These are phyloP conservation scores for Aphelenchoides besseyi DNA, from an alignment of 1,140 invertebrate species.

Conservation along the genomic window DNA sequence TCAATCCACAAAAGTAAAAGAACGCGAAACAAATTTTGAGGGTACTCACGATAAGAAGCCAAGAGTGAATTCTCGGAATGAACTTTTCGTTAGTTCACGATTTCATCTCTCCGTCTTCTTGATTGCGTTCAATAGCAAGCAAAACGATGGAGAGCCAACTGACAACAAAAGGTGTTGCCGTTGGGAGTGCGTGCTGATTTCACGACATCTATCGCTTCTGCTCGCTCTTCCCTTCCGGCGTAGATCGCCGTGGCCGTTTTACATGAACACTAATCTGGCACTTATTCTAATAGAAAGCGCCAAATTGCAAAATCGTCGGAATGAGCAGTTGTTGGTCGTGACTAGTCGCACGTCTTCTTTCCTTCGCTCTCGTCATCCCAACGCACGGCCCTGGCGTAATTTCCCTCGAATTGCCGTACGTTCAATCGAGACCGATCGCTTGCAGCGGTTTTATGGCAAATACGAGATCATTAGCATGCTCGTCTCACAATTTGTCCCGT, in stretches of 20 bases:
- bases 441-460: not conserved
- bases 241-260: not conserved
- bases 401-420: not conserved
- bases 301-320: not conserved
- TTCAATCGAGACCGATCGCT: not conserved
- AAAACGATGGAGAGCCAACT: not conserved
- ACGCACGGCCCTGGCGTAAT: not conserved
- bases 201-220: not conserved
- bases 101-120: not conserved
- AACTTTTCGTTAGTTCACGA: not conserved
- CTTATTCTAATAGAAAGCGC: not conserved
- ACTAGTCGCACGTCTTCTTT: too few species aligned
- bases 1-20: not conserved
- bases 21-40: not conserved
- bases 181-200: not conserved
- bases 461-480: not conserved
- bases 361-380: too few species aligned
- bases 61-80: not conserved
- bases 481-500: not conserved
- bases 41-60: not conserved
- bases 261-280: not conserved
- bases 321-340: not conserved
- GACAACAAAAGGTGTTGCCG: constrained; percentile 3
- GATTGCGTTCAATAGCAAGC: not conserved
- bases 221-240: not conserved